Evolutionary conservation across 2,797 vertebrate genomes (phyloP), one percentile per base, ranked within the genome.

Genomic region (Bovichtus variegatus): DNA sequence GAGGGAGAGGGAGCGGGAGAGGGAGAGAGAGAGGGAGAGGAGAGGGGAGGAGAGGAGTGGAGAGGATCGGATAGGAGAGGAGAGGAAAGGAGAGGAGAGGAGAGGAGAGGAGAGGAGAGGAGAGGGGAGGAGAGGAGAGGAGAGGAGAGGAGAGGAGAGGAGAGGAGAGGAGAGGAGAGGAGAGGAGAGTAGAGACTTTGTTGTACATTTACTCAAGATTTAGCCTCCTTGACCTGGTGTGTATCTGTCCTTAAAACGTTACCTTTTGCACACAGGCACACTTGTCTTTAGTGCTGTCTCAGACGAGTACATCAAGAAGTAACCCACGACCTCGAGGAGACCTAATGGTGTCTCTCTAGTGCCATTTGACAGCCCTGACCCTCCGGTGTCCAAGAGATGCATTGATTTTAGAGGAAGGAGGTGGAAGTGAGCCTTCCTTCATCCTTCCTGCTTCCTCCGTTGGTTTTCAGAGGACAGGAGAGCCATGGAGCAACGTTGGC

Each of bases 391-490:
- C 85, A 78, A 62, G 65, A 90, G 74, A 84, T 53, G 71, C 88
- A 92, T 91, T 92, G 90, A 92, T 92, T 94, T 91, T 87, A 86
- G 57, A 31, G n/a, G 69, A 41, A 77, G 69, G 74, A 84, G 58
- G 82, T 74, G 82, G 78, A 91, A 91, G 82, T 68, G 65, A 70
- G 31, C 47, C 65, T 60, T 71, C 65, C 71, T 50, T 60, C 72
- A 73, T 68, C 58, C 67, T 76, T 80, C 62, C 64, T 78, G 46
- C 63, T 74, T 80, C 79, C 81, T 86, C 57, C 46, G 58, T 57
- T 59, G 55, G 36, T 84, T 88, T 85, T 85, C 41, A 82, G 69
- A 77, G 68, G 73, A 89, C 80, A 76, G 71, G 65, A 76, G 78
- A 80, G 69, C 64, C 72, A 77, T 62, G 79, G 86, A 89, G 68